Evolutionary conservation across 2,888 invertebrate genomes (phyloP).

Genomic region (Cristatella mucedo): DNA sequence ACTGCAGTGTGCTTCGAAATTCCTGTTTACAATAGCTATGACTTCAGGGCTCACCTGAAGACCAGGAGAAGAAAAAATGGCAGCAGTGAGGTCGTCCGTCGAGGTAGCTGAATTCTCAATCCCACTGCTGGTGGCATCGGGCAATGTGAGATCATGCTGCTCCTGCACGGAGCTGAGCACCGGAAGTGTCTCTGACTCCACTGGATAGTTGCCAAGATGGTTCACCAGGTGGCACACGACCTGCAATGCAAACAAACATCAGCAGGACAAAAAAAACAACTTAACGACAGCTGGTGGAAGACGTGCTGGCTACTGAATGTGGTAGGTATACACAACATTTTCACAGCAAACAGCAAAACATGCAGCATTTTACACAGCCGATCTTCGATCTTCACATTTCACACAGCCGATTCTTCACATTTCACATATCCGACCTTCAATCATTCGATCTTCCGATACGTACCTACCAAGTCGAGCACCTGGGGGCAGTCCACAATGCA

Average conservation of each 20-base stretch:
- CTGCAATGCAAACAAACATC: slow-evolving; percentile 35
- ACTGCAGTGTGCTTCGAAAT: too few relatives aligned
- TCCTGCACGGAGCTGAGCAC: slow-evolving; percentile 77
- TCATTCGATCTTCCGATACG: too few relatives aligned
- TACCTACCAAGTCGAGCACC: too few relatives aligned
- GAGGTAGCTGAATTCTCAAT: slow-evolving; percentile 18
- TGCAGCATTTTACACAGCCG: too few relatives aligned
- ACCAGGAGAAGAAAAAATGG: slow-evolving; percentile 68
- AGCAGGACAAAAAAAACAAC: not conserved
- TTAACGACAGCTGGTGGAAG: not conserved
- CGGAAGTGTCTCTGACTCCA: slow-evolving; percentile 66
- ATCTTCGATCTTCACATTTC: too few relatives aligned
- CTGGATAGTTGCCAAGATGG: slow-evolving; percentile 81
- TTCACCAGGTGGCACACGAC: slow-evolving; percentile 72
- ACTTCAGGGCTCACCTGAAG: too few relatives aligned
- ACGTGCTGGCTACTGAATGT: not conserved
- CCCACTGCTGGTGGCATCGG: too few relatives aligned
- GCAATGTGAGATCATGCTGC: slow-evolving; percentile 66
- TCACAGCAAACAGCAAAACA: too few relatives aligned
- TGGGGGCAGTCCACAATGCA: too few relatives aligned
- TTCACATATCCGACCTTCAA: too few relatives aligned
- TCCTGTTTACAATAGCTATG: too few relatives aligned
- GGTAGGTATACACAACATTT: not conserved
- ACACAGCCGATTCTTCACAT: too few relatives aligned
- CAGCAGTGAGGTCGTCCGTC: slow-evolving; percentile 51